Conservation (phyloP, 1,140 invertebrate genomes). For the Oryzaephilus surinamensis region DNA sequence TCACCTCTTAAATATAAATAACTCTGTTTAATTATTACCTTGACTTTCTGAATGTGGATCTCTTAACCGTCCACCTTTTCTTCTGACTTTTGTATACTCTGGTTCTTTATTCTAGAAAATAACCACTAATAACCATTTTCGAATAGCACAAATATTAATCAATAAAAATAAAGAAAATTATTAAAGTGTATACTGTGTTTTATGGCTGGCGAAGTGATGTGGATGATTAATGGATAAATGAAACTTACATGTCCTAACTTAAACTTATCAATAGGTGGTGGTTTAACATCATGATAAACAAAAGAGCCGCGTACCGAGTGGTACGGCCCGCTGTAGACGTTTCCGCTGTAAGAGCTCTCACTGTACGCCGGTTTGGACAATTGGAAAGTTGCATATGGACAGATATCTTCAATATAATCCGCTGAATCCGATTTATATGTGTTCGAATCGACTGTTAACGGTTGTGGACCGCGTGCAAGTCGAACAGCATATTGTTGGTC, state of each 20-base stretch:
- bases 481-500: conserved; percentile 62
- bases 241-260: conserved; percentile 45
- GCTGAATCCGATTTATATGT: conserved; percentile 33
- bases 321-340: conserved; percentile 74
- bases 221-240: conserved; percentile 8
- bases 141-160: background rate
- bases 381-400: conserved; percentile 84
- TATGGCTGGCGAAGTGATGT: background rate
- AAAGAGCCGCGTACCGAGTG: conserved; percentile 78
- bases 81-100: conserved; percentile 68
- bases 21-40: conserved; percentile 41
- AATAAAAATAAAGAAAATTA: background rate
- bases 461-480: conserved; percentile 29
- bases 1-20: background rate
- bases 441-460: conserved; percentile 34
- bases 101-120: conserved; percentile 58
- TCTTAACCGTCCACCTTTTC: conserved; percentile 62
- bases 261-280: conserved; percentile 48
- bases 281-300: conserved; percentile 75
- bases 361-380: conserved; percentile 74
- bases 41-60: conserved; percentile 71
- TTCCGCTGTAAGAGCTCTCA: conserved; percentile 80
- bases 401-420: conserved; percentile 84
- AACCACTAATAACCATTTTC: conserved; percentile 8
- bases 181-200: too few relatives aligned